phyloP scores from a whole-genome alignment of 2,797 vertebrate genomes.

The Schizothorax lantsangensis region DNA sequence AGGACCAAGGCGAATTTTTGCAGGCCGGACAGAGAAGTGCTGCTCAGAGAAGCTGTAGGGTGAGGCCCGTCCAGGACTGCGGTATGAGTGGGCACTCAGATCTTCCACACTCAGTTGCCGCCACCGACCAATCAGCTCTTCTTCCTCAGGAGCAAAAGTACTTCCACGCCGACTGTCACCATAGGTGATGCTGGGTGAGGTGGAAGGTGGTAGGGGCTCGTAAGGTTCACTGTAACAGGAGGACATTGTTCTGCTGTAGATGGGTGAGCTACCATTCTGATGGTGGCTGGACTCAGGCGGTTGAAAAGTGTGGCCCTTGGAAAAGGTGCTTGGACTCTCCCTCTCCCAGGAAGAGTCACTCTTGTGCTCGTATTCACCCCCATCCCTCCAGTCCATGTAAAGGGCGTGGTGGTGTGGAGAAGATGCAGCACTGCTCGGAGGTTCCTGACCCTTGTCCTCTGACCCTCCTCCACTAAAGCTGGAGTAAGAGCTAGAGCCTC shows the following conservation, averaged over 20 bases:
- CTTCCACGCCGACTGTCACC: constrained; percentile 88
- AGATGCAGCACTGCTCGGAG: constrained; percentile 88
- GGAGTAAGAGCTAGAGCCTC: constrained; percentile 94
- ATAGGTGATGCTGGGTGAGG: constrained; percentile 87
- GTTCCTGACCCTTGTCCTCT: constrained; percentile 87
- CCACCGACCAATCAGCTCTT: constrained; percentile 86
- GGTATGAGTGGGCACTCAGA: constrained; percentile 87
- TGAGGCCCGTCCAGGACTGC: constrained; percentile 83
- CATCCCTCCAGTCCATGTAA: constrained; percentile 91
- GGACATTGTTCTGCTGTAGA: constrained; percentile 90
- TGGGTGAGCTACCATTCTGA: constrained; percentile 83
- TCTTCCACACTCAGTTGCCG: constrained; percentile 92
- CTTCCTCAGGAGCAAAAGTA: constrained; percentile 85
- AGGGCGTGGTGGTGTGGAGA: constrained; percentile 90
- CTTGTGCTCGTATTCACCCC: constrained; percentile 88
- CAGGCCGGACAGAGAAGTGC: constrained; percentile 86
- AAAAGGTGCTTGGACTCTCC: constrained; percentile 85
- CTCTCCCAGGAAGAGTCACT: constrained; percentile 87
- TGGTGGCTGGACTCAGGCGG: constrained; percentile 81
- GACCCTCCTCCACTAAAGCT: constrained; percentile 93
- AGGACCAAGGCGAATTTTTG: constrained; percentile 87
- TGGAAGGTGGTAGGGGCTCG: constrained; percentile 81
- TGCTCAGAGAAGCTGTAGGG: constrained; percentile 93
- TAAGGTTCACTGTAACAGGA: constrained; percentile 91
- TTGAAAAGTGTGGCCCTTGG: constrained; percentile 82